These are phyloP conservation scores for Druceiella hillmani DNA, from an alignment of 2,888 invertebrate species.

Conservation along the genomic window DNA sequence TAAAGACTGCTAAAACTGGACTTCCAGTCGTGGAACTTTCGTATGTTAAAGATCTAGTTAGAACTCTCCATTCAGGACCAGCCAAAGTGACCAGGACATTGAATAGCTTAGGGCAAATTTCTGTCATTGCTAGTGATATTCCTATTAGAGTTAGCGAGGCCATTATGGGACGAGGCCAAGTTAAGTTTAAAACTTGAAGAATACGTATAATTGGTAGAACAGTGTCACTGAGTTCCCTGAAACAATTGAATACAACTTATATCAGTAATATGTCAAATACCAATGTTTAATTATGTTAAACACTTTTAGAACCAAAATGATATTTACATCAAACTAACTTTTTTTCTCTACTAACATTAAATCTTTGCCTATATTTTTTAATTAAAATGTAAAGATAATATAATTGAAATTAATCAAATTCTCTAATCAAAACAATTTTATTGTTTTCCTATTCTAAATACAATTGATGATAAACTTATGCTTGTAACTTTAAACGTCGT, in stretches of 20 bases:
- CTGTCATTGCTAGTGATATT: constrained; percentile 56
- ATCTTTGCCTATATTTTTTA: no score
- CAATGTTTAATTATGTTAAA: constrained; percentile 2
- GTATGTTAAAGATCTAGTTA: constrained; percentile 56
- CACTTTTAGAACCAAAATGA: not conserved
- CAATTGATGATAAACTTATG: no score
- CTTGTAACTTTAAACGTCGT: no score
- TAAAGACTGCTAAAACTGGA: constrained; percentile 58
- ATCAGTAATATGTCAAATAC: not conserved
- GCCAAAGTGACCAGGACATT: constrained; percentile 51
- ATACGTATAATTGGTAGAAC: constrained; percentile 55
- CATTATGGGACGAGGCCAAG: constrained; percentile 55
- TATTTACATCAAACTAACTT: no score
- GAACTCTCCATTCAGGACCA: constrained; percentile 57
- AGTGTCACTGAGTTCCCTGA: constrained; percentile 51
- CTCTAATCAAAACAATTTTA: no score
- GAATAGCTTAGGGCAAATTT: constrained; percentile 54
- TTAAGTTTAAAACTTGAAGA: constrained; percentile 53
- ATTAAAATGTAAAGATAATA: no score
- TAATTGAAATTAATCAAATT: no score
- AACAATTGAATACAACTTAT: constrained; percentile 15
- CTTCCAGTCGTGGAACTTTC: constrained; percentile 56
- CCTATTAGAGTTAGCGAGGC: constrained; percentile 56
- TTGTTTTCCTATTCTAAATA: no score
- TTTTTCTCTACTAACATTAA: no score